Evolutionary conservation across 1,140 invertebrate genomes (phyloP).

Genomic region (Galleria mellonella): DNA sequence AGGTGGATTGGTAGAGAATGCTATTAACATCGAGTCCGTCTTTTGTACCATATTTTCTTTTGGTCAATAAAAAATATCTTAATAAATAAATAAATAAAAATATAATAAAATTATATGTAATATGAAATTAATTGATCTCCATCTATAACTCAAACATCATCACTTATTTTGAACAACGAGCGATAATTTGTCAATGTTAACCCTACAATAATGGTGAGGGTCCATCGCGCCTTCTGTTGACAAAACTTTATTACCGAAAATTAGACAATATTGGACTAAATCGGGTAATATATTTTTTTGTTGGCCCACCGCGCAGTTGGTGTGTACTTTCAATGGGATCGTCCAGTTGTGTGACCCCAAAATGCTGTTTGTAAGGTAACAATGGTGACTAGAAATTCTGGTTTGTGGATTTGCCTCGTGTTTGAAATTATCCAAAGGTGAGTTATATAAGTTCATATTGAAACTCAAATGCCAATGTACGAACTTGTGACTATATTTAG

Average conservation of each 20-base stretch:
- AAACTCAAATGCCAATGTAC: too few species aligned
- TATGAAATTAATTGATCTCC: constrained; percentile 38
- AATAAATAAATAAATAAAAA: too few species aligned
- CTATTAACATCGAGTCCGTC: too few species aligned
- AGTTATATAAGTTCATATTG: too few species aligned
- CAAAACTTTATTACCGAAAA: constrained; percentile 72
- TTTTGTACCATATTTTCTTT: too few species aligned
- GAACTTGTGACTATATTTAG: too few species aligned
- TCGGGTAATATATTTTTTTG: constrained; percentile 50
- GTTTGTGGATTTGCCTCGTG: constrained; percentile 24
- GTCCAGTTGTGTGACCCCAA: constrained; percentile 63
- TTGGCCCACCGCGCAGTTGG: constrained; percentile 36
- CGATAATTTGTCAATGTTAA: constrained; percentile 62
- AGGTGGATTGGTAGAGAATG: too few species aligned
- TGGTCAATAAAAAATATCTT: too few species aligned
- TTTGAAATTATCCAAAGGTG: neutral
- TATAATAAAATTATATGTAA: too few species aligned
- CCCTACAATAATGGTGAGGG: constrained; percentile 34
- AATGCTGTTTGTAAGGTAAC: constrained; percentile 27
- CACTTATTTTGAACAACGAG: constrained; percentile 42
- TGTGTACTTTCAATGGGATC: constrained; percentile 28
- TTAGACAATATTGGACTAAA: constrained; percentile 64
- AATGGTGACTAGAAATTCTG: constrained; percentile 54
- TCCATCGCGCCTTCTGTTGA: constrained; percentile 57
- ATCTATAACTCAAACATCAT: constrained; percentile 44